Evolutionary conservation across 2,888 invertebrate genomes (phyloP).

Genomic region (Beris morrisii): DNA sequence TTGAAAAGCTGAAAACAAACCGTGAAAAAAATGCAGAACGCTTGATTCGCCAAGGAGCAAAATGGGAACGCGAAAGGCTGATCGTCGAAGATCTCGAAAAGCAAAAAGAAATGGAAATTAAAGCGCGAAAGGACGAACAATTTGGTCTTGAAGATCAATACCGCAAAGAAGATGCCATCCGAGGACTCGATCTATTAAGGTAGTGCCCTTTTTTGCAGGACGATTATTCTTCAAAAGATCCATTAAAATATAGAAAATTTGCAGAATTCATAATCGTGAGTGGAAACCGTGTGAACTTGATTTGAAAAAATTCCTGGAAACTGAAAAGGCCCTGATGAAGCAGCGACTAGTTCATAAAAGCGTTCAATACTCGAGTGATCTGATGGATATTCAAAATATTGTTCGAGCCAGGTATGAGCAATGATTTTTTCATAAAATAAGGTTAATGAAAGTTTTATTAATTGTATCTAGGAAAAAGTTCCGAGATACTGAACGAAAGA

Average conservation of each 20-base stretch:
- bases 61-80: conserved; percentile 54
- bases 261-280: conserved; percentile 51
- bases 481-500: conserved; percentile 49
- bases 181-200: conserved; percentile 51
- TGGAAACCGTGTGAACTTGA: conserved; percentile 53
- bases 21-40: conserved; percentile 54
- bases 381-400: conserved; percentile 49
- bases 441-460: background rate
- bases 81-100: conserved; percentile 50
- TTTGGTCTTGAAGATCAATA: conserved; percentile 49
- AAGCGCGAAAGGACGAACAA: conserved; percentile 46
- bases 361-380: conserved; percentile 49
- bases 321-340: conserved; percentile 50
- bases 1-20: conserved; percentile 51
- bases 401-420: conserved; percentile 52
- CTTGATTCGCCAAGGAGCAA: conserved; percentile 52
- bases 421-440: conserved; percentile 14
- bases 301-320: conserved; percentile 51
- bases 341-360: conserved; percentile 47
- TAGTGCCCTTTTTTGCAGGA: no score
- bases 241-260: background rate
- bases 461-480: conserved; percentile 47
- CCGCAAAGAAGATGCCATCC: conserved; percentile 48
- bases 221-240: no score
- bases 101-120: conserved; percentile 45